phyloP scores from a whole-genome alignment of 2,113 vertebrate species.

The Panthera leo region DNA sequence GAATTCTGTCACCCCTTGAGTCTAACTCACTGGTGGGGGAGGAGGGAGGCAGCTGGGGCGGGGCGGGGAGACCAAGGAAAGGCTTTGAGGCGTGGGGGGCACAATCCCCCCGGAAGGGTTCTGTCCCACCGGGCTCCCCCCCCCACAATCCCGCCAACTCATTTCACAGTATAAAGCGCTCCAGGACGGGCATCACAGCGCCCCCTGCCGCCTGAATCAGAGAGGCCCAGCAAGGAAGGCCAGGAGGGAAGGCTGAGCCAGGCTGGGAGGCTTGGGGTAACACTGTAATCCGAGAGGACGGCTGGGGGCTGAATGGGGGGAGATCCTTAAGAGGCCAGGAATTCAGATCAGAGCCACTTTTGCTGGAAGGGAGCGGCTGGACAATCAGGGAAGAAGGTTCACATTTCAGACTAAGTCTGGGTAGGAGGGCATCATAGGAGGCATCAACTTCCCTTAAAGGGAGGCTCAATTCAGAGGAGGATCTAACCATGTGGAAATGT shows the following conservation, averaged over 20 bases:
- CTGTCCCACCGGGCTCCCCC: constrained; percentile 7
- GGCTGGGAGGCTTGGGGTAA: background rate
- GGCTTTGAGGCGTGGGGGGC: background rate
- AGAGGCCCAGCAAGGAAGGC: constrained; percentile 70
- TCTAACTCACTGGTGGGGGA: constrained; percentile 15
- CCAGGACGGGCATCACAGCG: constrained; percentile 50
- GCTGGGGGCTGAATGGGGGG: background rate
- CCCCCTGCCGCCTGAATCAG: constrained; percentile 66
- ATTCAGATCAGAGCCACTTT: background rate
- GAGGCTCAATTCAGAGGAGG: constrained; percentile 47
- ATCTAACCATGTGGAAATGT: background rate
- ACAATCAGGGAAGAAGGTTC: constrained; percentile 41
- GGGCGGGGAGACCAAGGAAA: background rate
- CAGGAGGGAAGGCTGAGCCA: background rate
- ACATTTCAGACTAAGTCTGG: constrained; percentile 68
- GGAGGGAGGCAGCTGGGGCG: background rate
- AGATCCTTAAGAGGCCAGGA: background rate
- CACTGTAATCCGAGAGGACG: constrained; percentile 1
- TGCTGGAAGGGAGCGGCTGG: background rate
- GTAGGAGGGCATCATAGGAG: background rate
- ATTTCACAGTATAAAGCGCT: constrained; percentile 79
- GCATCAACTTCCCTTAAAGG: background rate
- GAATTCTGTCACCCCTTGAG: background rate
- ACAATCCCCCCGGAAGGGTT: background rate
- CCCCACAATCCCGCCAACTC: constrained; percentile 46